Base-by-base conservation (phyloP, 2,113 vertebrate species). In the Struthio camelus region DNA sequence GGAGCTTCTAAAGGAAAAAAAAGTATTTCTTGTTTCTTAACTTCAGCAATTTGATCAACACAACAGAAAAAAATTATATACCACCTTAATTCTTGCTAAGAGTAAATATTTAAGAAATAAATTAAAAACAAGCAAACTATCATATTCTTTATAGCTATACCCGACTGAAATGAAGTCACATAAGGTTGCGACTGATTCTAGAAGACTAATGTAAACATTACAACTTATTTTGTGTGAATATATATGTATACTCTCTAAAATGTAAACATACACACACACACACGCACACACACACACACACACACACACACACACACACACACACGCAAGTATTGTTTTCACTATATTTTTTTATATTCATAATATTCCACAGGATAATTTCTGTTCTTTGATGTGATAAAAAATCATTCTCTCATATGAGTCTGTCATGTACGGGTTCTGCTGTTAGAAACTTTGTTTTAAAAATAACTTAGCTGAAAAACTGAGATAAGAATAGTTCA, bases 141-240 rank as follows among this genome's bases (percentile, higher is more conserved):
- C n/a, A 38, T 78, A 78, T 32, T 28, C 28, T 81, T 10, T 53
- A 46, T 16, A 85, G 22, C 9, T 78, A 66, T 15, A 88, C 83
- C 96, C 93, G 91, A 82, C 40, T 90, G 36, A 96, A 96, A 64
- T 80, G 76, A 87, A 96, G 73, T 96, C 80, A 95, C 40, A 51
- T 46, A 59, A 93, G 93, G 69, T 85, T 97, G 82, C 3, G 32
- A 38, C 53, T 96, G 84, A 95, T 96, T 97, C 95, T 85, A 83
- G 62, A 92, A 79, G 64, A 1, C 4, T 51, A 87, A 84, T 90
- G 30, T 32, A 56, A 56, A 32, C 54, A 56, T 30, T 56, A 56
- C 28, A 15, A 32, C 17, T 30, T 28, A 53, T 25, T 86, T 91
- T 89, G 51, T 87, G 38, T 93, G 24, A 46, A n/a, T 14, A 14